Evolutionary conservation across 1,140 invertebrate genomes (phyloP), one percentile per base, ranked within the genome.

Genomic region (Ceratina japonica): DNA sequence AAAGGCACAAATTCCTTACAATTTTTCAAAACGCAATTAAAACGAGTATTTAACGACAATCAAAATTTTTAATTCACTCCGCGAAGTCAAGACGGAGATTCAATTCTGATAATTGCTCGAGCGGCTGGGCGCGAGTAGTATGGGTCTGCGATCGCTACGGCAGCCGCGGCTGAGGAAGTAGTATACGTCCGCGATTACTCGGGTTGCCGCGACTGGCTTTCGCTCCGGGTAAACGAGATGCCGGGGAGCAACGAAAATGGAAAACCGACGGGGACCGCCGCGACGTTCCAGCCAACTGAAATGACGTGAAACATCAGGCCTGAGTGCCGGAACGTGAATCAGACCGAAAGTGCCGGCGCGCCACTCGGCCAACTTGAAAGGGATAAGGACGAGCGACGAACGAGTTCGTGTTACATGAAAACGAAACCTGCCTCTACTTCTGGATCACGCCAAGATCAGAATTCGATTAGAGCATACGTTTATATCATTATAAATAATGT

Each of bases 281-380:
- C 44, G 64, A 76, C 74, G 59, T 76, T 51, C 18, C 22, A 22
- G 22, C 54, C 44, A 51, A 49, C 37, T 56, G 74, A 69, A 76
- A 69, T 76, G 65, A 76, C 74, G 37, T 76, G 74, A 31, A 61
- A 75, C 74, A 75, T 59, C 37, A n/a, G n/a, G 31, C 63, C 66
- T 22, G 52, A 68, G 37, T n/a, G 27, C 8, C 3, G 22, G 37
- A 51, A 59, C 4, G 31, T 59, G 44, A 59, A 59, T 75, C 63
- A 18, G 74, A 49, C 37, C 64, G 63, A 31, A 68, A 75, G 51
- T 62, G 58, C 31, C 12, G 7, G 15, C 13, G 51, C 20, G 8
- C 27, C 20, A 8, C 62, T 65, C 16, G 62, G 54, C 44, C 71
- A 65, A 68, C 74, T 49, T 15, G 44, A 66, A 31, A 31, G 65